A percentile compares a stretch with the other conserved stretches of the same genome.
Conservation (phyloP, 2,113 vertebrate genomes). For the Spermophilus dauricus region DNA sequence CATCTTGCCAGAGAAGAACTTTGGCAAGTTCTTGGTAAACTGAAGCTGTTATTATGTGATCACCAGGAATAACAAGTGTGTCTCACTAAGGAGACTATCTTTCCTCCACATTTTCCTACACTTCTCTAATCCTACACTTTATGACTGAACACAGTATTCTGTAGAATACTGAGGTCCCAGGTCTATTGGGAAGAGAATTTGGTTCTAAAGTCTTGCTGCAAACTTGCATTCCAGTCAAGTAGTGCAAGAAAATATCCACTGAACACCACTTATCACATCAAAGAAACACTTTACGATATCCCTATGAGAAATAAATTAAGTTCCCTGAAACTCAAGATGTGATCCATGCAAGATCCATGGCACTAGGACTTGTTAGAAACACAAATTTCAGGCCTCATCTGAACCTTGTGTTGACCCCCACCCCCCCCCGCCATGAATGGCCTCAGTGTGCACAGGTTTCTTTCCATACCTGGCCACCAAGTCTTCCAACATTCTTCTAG, state of each 20-base stretch:
- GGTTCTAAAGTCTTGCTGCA: not conserved
- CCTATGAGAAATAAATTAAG: not conserved
- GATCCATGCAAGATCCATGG: not conserved
- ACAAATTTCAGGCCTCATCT: not conserved
- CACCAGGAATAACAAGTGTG: not conserved
- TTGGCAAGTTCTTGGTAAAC: not conserved
- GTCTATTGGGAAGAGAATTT: not conserved
- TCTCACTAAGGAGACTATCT: not conserved
- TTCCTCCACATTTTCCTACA: not conserved
- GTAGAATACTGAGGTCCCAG: not conserved
- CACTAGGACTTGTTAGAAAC: not conserved
- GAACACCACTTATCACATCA: not conserved
- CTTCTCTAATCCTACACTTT: not conserved
- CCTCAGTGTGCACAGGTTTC: constrained; percentile 80
- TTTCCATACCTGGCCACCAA: constrained; percentile 76
- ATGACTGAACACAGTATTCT: not conserved
- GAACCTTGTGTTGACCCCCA: constrained; percentile 51
- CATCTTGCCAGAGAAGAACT: not conserved
- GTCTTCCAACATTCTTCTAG: constrained; percentile 76
- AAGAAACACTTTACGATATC: not conserved
- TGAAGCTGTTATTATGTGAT: not conserved
- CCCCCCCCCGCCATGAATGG: constrained; percentile 85
- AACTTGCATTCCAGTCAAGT: not conserved
- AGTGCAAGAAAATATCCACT: not conserved
- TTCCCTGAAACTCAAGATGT: not conserved